Evolutionary conservation across 2,888 invertebrate species (phyloP), one percentile per base, ranked within the genome.

Genomic region (Dromius quadrimaculatus): DNA sequence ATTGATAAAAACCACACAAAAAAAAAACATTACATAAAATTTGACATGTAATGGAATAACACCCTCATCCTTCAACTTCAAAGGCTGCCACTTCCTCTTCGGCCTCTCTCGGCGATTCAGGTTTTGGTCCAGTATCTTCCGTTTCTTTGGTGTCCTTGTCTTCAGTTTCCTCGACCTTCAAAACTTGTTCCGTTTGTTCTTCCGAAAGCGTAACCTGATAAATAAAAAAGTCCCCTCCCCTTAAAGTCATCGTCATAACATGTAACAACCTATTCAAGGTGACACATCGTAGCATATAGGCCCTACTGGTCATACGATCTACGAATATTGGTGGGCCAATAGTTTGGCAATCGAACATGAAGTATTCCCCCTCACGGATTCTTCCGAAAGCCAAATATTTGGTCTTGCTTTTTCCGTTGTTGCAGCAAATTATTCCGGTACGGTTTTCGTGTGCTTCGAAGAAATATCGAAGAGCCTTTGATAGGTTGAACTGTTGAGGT

Each of bases 301-400:
- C 83, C 5, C 85, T 82, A 11, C 80, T 81, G 19, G n/a, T 71
- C 43, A 63, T 9, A 13, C 86, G 84, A 0, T 87, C 86, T 23
- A 84, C 80, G 76, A 89, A 90, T 75, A 89, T 78, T 0, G 89
- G 90, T 1, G 84, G 80, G 4, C 90, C 89, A 74, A 83, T 81
- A 72, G 86, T 86, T 79, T 89, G 88, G 74, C 88, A 88, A 75
- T 90, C 90, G 77, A 86, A 90, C 87, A 90, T 86, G 74, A 88
- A 90, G 76, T 88, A 90, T 8, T 89, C 89, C 9, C 79, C 77
- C 0, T 82, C 83, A 23, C 74, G 73, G 1, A 77, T 72, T 73
- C 81, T 82, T 2, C 82, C 82, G 65, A 83, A 82, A 0, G 80
- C 78, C 0, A 80, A 73, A 68, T 80, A 77, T 13, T 79, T 75